Evolutionary conservation across 2,797 vertebrate species (phyloP), one percentile per base, ranked within the genome.

Genomic region (Manis javanica): DNA sequence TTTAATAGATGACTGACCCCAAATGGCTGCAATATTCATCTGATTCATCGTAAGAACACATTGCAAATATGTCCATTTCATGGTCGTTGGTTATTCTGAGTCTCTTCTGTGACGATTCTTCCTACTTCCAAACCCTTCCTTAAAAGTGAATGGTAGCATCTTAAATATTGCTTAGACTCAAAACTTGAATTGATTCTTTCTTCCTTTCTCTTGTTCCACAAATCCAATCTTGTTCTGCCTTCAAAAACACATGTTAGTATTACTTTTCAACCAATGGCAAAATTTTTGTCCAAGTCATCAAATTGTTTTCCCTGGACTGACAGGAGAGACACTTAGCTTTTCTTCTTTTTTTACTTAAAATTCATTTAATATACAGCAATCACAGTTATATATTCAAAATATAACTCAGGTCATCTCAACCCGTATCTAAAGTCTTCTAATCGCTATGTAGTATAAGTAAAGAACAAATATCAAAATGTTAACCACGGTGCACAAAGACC

Each of bases 401-500:
- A 61, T 55, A 61, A 63, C 46, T 49, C 24, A 18, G 21, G n/a
- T 68, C 53, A 16, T 61, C 51, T 8, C 77, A 78, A 53, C 82
- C 12, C 19, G 7, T 42, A 51, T 42, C 71, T 74, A 68, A 84
- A 85, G 13, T 42, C 31, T 63, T 81, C 53, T 21, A 55, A 39
- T 5, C 57, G 21, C 79, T 55, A 6, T 16, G 7, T 26, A 69
- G 14, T 69, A 6, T 24, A 90, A 42, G 34, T 66, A 86, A 74
- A 66, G 42, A 42, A 57, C 21, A 57, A 75, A 72, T 57, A 46
- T 5, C 7, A 55, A 34, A 75, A 6, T 23, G 6, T 18, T 31
- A 53, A 64, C 42, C 0, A 1, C 53, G 24, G 15, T n/a, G 26
- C n/a, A 4, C 7, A 3, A 15, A 26, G 31, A 11, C 9, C 11